Base-by-base conservation (phyloP, 2,888 invertebrate genomes). In the Acrocyrtus sp. region DNA sequence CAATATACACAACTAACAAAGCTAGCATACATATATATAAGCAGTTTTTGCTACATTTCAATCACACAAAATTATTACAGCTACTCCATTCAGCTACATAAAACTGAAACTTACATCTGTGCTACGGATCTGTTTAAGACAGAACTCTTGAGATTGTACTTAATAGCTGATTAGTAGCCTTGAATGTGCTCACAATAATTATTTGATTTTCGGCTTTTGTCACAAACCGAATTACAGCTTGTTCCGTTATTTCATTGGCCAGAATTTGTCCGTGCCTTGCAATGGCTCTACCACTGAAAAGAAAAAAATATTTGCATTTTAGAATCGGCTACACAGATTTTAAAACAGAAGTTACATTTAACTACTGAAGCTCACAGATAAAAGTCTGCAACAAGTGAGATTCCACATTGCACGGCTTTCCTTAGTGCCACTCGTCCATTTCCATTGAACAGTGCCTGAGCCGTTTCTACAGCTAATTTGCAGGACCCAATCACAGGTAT, bases 311-410 rank as follows among this genome's bases (percentile, higher is more conserved):
- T 10, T 56, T 22, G n/a, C 17, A 5, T 47, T n/a, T 10, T 24
- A 27, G 10, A 17, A n/a, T 12, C 26, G 43, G 43, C 19, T 10
- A 45, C 19, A n/a, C 21, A n/a, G 6, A 8, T 12, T 51, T 15
- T 41, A 27, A 4, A 62, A 34, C 5, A 21, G 21, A 21, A 22
- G 12, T 19, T 48, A n/a, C n/a, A n/a, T n/a, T n/a, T n/a, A n/a
- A n/a, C n/a, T n/a, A n/a, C n/a, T n/a, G n/a, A 21, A 47, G 26
- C 74, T 70, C 63, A 74, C 75, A 72, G 48, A 34, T 75, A 62
- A 56, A 76, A 76, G 21, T 76, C 76, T 34, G 72, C 76, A 34
- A 76, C 67, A 29, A 72, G 48, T 22, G 76, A 76, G 39, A 76
- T 68, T 19, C 74, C 68, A 43, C 70, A 74, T 60, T 77, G 77